phyloP scores from a whole-genome alignment of 2,113 vertebrate genomes.

The Calidris pugnax region DNA sequence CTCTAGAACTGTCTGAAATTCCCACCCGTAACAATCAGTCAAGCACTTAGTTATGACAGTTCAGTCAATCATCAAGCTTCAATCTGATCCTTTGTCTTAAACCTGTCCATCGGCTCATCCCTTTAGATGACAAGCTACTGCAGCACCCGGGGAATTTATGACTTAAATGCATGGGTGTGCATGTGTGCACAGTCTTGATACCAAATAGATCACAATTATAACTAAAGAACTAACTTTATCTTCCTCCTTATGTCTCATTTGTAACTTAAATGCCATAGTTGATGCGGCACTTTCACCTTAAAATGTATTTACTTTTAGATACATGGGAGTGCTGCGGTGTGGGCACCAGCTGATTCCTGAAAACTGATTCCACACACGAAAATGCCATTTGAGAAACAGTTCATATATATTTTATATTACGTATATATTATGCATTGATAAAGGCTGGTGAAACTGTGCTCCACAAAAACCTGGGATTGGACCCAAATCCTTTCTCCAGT shows the following conservation, averaged over 20 bases:
- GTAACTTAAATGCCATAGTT: neutral
- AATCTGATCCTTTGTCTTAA: neutral
- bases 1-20: neutral
- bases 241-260: neutral
- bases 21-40: accelerated
- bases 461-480: neutral
- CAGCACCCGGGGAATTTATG: neutral
- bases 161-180: neutral
- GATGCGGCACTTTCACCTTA: neutral
- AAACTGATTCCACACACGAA: neutral
- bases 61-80: neutral
- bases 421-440: neutral
- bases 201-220: neutral
- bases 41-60: neutral
- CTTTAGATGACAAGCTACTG: neutral
- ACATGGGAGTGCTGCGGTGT: neutral
- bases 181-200: neutral
- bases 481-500: neutral
- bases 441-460: neutral
- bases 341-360: neutral
- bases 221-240: neutral
- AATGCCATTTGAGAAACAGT: neutral
- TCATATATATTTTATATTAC: neutral
- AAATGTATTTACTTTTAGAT: neutral
- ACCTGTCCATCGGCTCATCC: neutral